phyloP scores from a whole-genome alignment of 2,888 invertebrate species.

The Mesochorus sp. region DNA sequence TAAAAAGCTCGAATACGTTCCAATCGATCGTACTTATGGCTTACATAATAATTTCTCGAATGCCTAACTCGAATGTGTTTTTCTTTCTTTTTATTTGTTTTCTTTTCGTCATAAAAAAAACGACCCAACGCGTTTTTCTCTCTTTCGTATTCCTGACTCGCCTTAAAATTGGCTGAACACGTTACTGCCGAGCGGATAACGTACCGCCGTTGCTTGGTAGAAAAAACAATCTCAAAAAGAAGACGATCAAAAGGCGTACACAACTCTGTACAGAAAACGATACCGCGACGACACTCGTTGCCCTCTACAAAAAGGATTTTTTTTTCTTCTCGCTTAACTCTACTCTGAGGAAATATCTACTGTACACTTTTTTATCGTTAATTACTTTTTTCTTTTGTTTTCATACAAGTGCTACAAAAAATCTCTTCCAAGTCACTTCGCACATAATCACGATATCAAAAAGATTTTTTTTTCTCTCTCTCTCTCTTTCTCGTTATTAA shows the following conservation, averaged over 20 bases:
- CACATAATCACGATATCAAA: constrained; percentile 42
- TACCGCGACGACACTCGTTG: background rate
- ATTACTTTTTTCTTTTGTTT: constrained; percentile 12
- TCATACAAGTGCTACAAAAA: constrained; percentile 60
- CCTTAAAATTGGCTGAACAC: background rate
- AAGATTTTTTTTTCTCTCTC: no score
- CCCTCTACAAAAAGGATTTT: background rate
- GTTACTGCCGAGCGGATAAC: background rate
- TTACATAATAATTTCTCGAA: constrained; percentile 5
- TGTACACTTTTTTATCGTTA: constrained; percentile 56
- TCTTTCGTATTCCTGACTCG: background rate
- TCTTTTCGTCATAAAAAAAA: background rate
- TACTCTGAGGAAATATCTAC: constrained; percentile 50
- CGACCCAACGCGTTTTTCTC: background rate
- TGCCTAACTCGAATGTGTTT: background rate
- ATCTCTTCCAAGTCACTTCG: constrained; percentile 1
- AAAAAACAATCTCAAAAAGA: constrained; percentile 16
- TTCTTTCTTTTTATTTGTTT: background rate
- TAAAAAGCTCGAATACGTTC: constrained; percentile 30
- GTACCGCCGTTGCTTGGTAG: constrained; percentile 6
- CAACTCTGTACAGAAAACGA: constrained; percentile 19
- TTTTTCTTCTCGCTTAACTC: background rate
- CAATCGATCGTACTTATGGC: background rate
- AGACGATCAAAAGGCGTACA: background rate
- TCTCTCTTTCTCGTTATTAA: constrained; percentile 3